Evolutionary conservation across 2,888 invertebrate species (phyloP).

Genomic region (Fragum whitleyi): DNA sequence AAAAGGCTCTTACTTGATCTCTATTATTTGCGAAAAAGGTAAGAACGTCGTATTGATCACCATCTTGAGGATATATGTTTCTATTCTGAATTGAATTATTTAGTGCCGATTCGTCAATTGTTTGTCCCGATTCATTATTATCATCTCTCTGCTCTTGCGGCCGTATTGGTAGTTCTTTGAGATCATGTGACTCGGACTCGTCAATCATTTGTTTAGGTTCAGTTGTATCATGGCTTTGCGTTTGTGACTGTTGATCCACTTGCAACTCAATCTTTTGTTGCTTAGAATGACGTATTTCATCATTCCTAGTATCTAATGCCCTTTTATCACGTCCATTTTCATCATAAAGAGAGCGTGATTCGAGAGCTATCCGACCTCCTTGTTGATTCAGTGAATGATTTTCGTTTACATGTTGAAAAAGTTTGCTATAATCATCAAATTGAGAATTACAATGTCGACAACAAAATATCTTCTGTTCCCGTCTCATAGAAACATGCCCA

Average conservation of each 20-base stretch:
- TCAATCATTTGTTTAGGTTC: neutral
- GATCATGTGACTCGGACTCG: neutral
- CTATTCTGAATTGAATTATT: conserved; percentile 18
- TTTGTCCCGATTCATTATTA: neutral
- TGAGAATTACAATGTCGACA: conserved; percentile 26
- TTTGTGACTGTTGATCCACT: neutral
- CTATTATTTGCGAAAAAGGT: conserved; percentile 41
- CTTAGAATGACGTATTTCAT: neutral
- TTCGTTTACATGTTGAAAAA: conserved; percentile 27
- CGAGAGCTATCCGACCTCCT: conserved; percentile 8
- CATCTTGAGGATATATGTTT: neutral
- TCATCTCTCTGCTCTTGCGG: neutral
- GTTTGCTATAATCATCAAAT: conserved; percentile 18
- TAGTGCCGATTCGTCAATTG: conserved; percentile 27
- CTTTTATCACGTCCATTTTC: conserved; percentile 9
- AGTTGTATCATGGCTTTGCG: neutral
- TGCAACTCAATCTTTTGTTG: neutral
- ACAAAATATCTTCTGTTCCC: neutral
- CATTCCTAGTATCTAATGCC: neutral
- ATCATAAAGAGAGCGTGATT: conserved; percentile 24
- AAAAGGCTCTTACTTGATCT: conserved; percentile 15
- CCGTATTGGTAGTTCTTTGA: neutral
- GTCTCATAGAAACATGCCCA: neutral
- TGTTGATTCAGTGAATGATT: conserved; percentile 35
- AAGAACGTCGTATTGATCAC: conserved; percentile 21